phyloP scores from a whole-genome alignment of 2,797 vertebrate species.

The Triplophysa bombifrons region DNA sequence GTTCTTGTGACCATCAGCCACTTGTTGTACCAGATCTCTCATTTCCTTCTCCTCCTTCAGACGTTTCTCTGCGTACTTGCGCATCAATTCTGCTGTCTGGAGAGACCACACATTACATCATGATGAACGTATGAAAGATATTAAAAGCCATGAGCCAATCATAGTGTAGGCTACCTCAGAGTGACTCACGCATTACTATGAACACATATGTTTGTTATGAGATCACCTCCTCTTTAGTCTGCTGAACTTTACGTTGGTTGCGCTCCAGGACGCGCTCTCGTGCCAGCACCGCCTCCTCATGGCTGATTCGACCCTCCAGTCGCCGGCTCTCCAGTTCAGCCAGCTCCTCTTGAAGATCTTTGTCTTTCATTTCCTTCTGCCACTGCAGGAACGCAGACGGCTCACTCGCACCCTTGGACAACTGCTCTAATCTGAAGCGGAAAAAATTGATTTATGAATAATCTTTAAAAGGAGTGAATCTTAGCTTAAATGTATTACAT shows the following conservation, averaged over 20 bases:
- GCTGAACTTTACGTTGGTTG: slow-evolving; percentile 80
- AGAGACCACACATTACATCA: slow-evolving; percentile 47
- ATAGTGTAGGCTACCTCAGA: background rate
- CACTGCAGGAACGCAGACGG: slow-evolving; percentile 84
- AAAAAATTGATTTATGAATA: too few species aligned
- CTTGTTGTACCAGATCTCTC: slow-evolving; percentile 83
- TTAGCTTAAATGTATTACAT: too few species aligned
- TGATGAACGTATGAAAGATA: background rate
- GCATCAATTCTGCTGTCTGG: slow-evolving; percentile 81
- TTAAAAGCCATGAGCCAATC: background rate
- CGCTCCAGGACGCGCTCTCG: slow-evolving; percentile 73
- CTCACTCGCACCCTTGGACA: slow-evolving; percentile 79
- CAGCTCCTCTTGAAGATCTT: slow-evolving; percentile 79
- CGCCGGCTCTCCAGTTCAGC: slow-evolving; percentile 72
- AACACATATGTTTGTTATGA: slow-evolving; percentile 27
- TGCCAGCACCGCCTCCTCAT: slow-evolving; percentile 81
- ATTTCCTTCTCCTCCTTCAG: slow-evolving; percentile 79
- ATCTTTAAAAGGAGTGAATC: too few species aligned
- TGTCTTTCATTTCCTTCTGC: slow-evolving; percentile 83
- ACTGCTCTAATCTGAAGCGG: slow-evolving; percentile 77
- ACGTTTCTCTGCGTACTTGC: slow-evolving; percentile 73
- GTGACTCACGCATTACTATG: background rate
- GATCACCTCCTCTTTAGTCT: slow-evolving; percentile 86
- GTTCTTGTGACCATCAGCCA: slow-evolving; percentile 84
- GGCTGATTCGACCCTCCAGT: slow-evolving; percentile 82